Percentiles rank a stretch among this genome's conserved stretches.
Evolutionary conservation across 2,113 vertebrate species (phyloP).

Genomic region (Dicerorhinus sumatrensis): DNA sequence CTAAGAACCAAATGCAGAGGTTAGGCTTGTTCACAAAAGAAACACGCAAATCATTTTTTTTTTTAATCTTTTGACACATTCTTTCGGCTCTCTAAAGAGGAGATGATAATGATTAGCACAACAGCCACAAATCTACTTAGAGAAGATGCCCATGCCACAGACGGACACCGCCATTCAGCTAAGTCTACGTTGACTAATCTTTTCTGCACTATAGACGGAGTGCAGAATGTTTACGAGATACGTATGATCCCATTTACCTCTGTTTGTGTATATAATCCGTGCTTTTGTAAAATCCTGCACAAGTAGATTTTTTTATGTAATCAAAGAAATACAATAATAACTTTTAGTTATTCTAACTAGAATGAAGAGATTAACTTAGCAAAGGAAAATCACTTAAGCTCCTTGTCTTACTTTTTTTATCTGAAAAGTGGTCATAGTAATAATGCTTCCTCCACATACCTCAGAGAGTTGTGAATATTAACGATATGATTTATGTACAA

Average conservation of each 20-base stretch:
- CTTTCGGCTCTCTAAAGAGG: background rate
- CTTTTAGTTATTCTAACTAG: background rate
- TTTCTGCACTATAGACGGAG: background rate
- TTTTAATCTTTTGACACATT: background rate
- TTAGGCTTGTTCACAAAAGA: constrained; percentile 20
- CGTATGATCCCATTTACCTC: background rate
- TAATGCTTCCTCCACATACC: background rate
- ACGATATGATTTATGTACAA: background rate
- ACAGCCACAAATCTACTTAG: background rate
- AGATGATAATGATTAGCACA: background rate
- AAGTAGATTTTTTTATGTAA: background rate
- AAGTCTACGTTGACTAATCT: background rate
- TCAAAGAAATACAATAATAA: background rate
- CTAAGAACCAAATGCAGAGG: background rate
- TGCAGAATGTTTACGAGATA: background rate
- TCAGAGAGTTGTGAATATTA: background rate
- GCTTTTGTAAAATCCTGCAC: background rate
- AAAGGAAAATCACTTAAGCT: background rate
- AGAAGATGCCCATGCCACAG: background rate
- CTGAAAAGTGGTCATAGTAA: background rate
- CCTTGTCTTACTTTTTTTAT: background rate
- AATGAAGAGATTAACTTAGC: background rate
- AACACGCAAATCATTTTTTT: background rate
- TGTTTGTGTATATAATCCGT: background rate
- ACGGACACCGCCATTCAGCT: background rate